Base-by-base conservation (phyloP, 2,113 vertebrate genomes). In the Passer montanus region DNA sequence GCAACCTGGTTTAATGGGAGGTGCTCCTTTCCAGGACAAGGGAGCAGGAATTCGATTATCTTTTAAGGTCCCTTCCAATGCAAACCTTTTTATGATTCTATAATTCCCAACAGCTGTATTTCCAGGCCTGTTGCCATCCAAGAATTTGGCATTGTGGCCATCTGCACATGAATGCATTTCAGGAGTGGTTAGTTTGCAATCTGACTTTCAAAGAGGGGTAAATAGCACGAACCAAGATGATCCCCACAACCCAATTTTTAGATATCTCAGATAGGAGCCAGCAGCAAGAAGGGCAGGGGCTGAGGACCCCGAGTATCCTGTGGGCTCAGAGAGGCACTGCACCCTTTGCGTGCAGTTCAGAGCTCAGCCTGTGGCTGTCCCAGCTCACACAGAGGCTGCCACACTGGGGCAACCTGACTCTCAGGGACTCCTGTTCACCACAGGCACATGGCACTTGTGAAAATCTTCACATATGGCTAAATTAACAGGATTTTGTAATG, bases 321-420 rank as follows among this genome's bases (percentile, higher is more conserved):
- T n/a, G 82, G 53, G n/a, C 52, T 79, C 1, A 0, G 28, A 30
- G 15, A 27, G 26, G 28, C 22, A 6, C 15, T 41, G 41, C 30
- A 11, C 17, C 39, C 3, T 0, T 27, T 27, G 37, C 1, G 1
- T 13, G 10, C 3, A 4, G 2, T 3, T 47, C 59, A 14, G 44
- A 56, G 50, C 79, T 78, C 37, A n/a, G 50, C 76, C 18, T 0
- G 0, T 14, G 72, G 27, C 6, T 27, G 46, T 13, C 37, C 1
- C 2, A 33, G 76, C 33, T 66, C 9, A 1, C 3, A 0, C 33
- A 27, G 50, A 56, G 20, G 11, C n/a, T 4, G 0, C 18, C 16
- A 47, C 26, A 24, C 30, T 21, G 16, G 10, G 50, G 72, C 72
- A 63, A 3, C 7, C 1, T 0, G 1, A 7, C 15, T 63, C 59